A percentile compares a stretch with the other conserved stretches of the same genome.
phyloP scores from a whole-genome alignment of 2,888 invertebrate species.

The Orchestes rusci region DNA sequence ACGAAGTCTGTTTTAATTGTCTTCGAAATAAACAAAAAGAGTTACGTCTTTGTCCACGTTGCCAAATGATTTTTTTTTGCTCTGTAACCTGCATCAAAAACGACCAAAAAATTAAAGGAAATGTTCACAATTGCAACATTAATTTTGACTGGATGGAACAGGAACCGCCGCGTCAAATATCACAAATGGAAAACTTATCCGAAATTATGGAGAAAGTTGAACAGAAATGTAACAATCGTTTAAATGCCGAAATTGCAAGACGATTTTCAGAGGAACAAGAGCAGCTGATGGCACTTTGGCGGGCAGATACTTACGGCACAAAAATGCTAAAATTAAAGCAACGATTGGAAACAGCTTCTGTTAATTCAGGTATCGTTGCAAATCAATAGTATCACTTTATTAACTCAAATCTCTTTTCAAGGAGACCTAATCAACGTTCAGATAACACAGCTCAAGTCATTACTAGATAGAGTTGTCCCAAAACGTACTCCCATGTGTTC shows the following conservation, averaged over 20 bases:
- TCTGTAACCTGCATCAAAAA: constrained; percentile 36
- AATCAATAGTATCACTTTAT: no score
- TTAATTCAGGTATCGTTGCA: background rate
- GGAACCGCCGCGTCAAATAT: constrained; percentile 2
- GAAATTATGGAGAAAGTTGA: constrained; percentile 4
- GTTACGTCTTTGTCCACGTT: constrained; percentile 36
- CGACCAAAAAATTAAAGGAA: constrained; percentile 28
- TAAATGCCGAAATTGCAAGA: constrained; percentile 10
- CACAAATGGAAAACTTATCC: constrained; percentile 5
- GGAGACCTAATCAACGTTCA: no score
- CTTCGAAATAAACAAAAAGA: constrained; percentile 27
- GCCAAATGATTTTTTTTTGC: constrained; percentile 38
- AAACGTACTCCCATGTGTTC: no score
- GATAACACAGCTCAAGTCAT: no score
- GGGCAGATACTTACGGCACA: constrained; percentile 26
- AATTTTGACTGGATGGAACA: constrained; percentile 18
- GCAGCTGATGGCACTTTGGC: constrained; percentile 19
- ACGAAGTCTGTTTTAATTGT: constrained; percentile 39
- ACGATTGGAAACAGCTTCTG: constrained; percentile 2
- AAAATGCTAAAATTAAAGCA: constrained; percentile 12
- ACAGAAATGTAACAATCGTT: constrained; percentile 9
- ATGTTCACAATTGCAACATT: constrained; percentile 26
- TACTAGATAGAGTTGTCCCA: constrained; percentile 2
- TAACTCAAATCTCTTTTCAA: no score
- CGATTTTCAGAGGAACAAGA: constrained; percentile 8